Evolutionary conservation across 2,888 invertebrate genomes (phyloP), one percentile per base, ranked within the genome.

Genomic region (Seladonia tumulorum): DNA sequence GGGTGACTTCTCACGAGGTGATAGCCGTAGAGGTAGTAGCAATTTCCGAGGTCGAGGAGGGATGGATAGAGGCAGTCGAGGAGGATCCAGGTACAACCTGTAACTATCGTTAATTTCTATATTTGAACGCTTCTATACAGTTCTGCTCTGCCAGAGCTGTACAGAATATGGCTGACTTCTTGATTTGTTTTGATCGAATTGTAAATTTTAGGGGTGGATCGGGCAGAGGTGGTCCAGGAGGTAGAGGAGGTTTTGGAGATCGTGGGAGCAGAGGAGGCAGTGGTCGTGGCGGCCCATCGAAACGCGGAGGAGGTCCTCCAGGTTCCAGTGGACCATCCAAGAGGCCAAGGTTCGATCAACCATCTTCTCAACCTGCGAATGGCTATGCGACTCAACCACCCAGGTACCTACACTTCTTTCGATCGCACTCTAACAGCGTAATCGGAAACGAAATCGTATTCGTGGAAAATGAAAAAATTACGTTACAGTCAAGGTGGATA

Each of bases 251-350:
- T 91, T 95, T 95, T 92, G 95, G 95, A 92, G 95, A 96, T 94
- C 95, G 95, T 94, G 95, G 95, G 92, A 93, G 95, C 93, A 95
- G 94, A 85, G 95, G 93, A 85, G 95, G 94, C 90, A 95, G 93
- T 90, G 95, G 95, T 85, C 92, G 95, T 76, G 94, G 94, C 83
- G 95, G 94, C 83, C 93, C 95, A 86, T 94, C 94, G 63, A 95
- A 95, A 88, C 93, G 95, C 68, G 94, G 94, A 18, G 94, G 96
- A 94, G 96, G 96, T 87, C 96, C 96, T 94, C 96, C 96, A 93
- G 95, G 96, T 93, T 95, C 96, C 92, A 95, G 96, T 94, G 96
- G 95, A 93, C 96, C 96, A 94, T 96, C 96, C 87, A 96, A 96
- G 89, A 95, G 96, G 91, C 96, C 96, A 88, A 93, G 95, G 88